Percentiles rank a stretch among this genome's conserved stretches.
Evolutionary conservation across 2,113 vertebrate species (phyloP).

Genomic region (Tiliqua scincoides): DNA sequence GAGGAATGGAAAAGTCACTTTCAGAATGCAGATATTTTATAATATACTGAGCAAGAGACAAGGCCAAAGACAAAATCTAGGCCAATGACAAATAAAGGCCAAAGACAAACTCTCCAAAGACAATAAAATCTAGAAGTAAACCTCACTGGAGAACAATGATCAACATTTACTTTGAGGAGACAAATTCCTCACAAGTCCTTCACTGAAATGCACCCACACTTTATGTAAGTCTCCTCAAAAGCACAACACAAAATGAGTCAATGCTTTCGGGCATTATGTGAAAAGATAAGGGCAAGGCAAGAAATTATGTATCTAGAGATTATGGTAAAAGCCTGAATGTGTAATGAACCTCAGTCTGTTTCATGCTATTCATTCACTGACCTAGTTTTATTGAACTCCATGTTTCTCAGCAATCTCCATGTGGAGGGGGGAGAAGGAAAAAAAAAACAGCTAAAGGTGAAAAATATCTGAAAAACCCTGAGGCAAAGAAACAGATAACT

Average conservation of each 20-base stretch:
- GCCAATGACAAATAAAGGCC: no score
- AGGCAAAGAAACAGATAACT: not conserved
- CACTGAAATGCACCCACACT: not conserved
- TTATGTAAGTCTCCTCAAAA: not conserved
- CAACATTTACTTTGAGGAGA: not conserved
- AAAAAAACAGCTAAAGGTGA: not conserved
- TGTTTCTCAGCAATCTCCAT: not conserved
- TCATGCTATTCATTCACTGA: not conserved
- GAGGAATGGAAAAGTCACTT: not conserved
- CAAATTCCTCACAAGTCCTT: not conserved
- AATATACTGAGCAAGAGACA: not conserved
- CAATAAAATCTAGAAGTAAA: not conserved
- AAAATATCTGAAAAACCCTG: not conserved
- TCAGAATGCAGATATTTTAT: not conserved
- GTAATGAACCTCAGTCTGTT: not conserved
- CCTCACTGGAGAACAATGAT: not conserved
- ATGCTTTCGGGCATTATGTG: not conserved
- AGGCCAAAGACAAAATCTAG: no score
- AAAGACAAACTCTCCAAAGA: not conserved
- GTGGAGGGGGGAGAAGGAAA: no score
- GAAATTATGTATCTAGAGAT: not conserved
- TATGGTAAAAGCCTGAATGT: not conserved
- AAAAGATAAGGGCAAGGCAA: not conserved
- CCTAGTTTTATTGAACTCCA: conserved; percentile 2
- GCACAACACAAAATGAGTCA: not conserved